Conservation (phyloP, 2,888 invertebrate species). For the Tipula vernalis region DNA sequence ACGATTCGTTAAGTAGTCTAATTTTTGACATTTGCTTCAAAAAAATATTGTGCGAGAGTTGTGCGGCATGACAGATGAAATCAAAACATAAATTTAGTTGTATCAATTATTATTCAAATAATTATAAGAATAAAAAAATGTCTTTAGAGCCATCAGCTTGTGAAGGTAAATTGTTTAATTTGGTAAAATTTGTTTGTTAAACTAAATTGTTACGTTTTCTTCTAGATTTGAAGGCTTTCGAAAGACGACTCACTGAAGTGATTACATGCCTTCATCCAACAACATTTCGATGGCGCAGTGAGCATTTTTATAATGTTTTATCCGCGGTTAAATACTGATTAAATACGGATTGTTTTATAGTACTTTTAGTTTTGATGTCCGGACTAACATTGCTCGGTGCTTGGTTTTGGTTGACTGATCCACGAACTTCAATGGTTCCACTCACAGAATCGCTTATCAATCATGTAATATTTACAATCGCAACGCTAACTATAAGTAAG, state of each 20-base stretch:
- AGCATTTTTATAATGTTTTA: constrained; percentile 24
- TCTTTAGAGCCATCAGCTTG: constrained; percentile 74
- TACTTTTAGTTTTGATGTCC: constrained; percentile 73
- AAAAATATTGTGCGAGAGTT: not conserved
- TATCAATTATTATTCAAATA: not conserved
- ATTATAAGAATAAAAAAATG: not conserved
- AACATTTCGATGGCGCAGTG: constrained; percentile 92
- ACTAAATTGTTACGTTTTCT: not conserved
- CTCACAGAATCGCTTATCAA: constrained; percentile 84
- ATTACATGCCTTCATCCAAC: constrained; percentile 91
- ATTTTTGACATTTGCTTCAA: not conserved
- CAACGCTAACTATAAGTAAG: constrained; percentile 69
- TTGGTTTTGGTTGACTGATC: constrained; percentile 93
- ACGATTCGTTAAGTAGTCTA: not conserved
- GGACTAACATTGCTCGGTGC: constrained; percentile 88
- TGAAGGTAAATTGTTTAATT: constrained; percentile 51
- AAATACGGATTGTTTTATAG: constrained; percentile 36
- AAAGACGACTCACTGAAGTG: constrained; percentile 91
- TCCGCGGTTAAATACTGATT: not conserved
- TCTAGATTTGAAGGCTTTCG: constrained; percentile 94
- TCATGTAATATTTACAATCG: constrained; percentile 88
- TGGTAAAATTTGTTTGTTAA: constrained; percentile 13
- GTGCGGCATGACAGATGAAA: not conserved
- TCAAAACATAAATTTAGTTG: not conserved
- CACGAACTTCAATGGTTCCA: constrained; percentile 81